Evolutionary conservation across 1,140 invertebrate genomes (phyloP).

Genomic region (Ostrea edulis): DNA sequence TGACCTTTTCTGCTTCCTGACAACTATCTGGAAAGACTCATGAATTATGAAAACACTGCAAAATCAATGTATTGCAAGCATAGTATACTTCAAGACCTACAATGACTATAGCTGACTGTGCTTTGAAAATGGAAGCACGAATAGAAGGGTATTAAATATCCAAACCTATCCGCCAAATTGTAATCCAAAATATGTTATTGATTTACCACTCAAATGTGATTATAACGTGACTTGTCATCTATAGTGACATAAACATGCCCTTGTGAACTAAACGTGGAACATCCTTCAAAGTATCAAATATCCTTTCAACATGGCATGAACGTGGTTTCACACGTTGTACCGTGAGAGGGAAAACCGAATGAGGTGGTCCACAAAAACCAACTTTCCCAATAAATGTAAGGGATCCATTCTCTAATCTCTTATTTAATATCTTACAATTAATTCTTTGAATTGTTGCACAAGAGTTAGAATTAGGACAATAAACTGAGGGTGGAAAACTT

Average conservation of each 20-base stretch:
- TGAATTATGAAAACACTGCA: background rate
- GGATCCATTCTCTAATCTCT: conserved; percentile 48
- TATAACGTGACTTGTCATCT: conserved; percentile 53
- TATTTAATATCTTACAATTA: no score
- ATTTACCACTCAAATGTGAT: conserved; percentile 52
- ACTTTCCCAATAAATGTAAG: conserved; percentile 30
- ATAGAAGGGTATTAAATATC: conserved; percentile 52
- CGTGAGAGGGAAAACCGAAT: conserved; percentile 37
- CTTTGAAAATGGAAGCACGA: conserved; percentile 57
- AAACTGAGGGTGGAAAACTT: no score
- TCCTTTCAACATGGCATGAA: conserved; percentile 47
- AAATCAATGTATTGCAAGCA: conserved; percentile 60
- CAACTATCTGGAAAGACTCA: background rate
- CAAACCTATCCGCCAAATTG: conserved; percentile 53
- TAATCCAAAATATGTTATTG: conserved; percentile 60
- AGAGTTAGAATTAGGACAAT: no score
- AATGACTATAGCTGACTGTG: conserved; percentile 17
- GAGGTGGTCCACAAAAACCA: conserved; percentile 35
- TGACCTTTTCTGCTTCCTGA: background rate
- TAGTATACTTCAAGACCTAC: conserved; percentile 40
- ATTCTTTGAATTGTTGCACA: no score
- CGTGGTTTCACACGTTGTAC: conserved; percentile 40
- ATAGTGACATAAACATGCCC: conserved; percentile 30
- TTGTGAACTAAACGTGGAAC: conserved; percentile 39
- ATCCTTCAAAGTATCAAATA: conserved; percentile 50